Evolutionary conservation across 2,797 vertebrate genomes (phyloP), one percentile per base, ranked within the genome.

Genomic region (Falco novaeseelandiae): DNA sequence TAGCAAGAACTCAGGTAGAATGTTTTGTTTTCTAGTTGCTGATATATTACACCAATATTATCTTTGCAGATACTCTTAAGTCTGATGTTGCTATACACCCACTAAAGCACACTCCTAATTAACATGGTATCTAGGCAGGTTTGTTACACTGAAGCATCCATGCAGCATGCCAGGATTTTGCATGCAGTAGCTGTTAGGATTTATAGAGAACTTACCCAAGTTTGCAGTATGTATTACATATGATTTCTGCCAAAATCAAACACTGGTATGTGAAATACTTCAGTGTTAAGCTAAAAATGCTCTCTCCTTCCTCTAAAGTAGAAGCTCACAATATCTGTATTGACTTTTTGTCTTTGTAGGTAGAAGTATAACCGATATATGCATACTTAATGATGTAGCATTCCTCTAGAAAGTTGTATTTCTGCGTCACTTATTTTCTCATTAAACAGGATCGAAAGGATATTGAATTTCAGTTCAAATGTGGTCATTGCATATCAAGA

Each of bases 161-260:
- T 46, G 76, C 36, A 93, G 57, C 59, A 87, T 73, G 86, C 61
- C 51, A 96, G 62, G 30, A 83, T 36, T 94, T 95, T 77, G 51
- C 71, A 73, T 65, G 14, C 23, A 84, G 78, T 71, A 55, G 38
- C 38, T 78, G 52, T 34, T 51, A 79, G 65, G 55, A 96, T 93
- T 97, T 96, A 90, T 4, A 89, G 73, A 87, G 89, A 70, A n/a
- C 22, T 44, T 36, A 85, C 2, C 1, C 4, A 77, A 83, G 9
- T 58, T 87, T 92, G 78, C 44, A 94, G 93, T 87, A 83, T 20
- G 32, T 32, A 80, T 63, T 93, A 78, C 30, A 87, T 38, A 52
- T 12, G 48, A 38, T 58, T 87, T 74, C 40, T 77, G 72, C 86
- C 81, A 96, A 93, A 92, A 93, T 74, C 32, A 36, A 96, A 22